Base-by-base conservation (phyloP, 2,888 invertebrate genomes). In the Coenonympha arcania region DNA sequence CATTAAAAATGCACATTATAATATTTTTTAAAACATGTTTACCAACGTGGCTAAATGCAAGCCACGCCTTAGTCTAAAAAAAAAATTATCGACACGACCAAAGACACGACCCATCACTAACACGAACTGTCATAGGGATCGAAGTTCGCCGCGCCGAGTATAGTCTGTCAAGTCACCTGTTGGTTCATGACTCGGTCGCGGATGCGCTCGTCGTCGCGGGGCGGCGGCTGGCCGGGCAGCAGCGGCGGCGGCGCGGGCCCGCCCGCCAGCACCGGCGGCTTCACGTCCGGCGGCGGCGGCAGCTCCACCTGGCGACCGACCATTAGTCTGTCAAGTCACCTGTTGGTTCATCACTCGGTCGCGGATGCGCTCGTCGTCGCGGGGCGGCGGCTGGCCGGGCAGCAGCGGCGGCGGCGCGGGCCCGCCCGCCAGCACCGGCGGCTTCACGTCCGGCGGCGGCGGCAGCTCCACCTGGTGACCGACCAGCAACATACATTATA, bases 131-230 rank as follows among this genome's bases (percentile, higher is more conserved):
- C n/a, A n/a, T n/a, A n/a, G n/a, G n/a, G n/a, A n/a, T n/a, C n/a
- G n/a, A n/a, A n/a, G n/a, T n/a, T n/a, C n/a, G n/a, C n/a, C n/a
- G n/a, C n/a, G n/a, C n/a, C n/a, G n/a, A n/a, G n/a, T n/a, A n/a
- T n/a, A 24, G n/a, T n/a, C n/a, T n/a, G 11, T 19, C 2, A 11
- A 45, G 18, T 20, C 60, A 88, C 87, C 76, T 88, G 83, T 62
- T 87, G 88, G 22, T 42, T 56, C 65, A 78, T 64, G 15, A 73
- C 84, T 54, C 86, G 72, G 4, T 77, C 64, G 39, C 87, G 86
- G 60, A 88, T 85, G 63, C 91, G 85, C 55, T 91, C 91, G 62
- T 91, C 83, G 4, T 83, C 82, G 1, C 82, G 67, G n/a, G n/a
- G n/a, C n/a, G n/a, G n/a, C n/a, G n/a, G n/a, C n/a, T n/a, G n/a